Conservation (phyloP, 2,888 invertebrate species). For the Eustalomyia histrio region DNA sequence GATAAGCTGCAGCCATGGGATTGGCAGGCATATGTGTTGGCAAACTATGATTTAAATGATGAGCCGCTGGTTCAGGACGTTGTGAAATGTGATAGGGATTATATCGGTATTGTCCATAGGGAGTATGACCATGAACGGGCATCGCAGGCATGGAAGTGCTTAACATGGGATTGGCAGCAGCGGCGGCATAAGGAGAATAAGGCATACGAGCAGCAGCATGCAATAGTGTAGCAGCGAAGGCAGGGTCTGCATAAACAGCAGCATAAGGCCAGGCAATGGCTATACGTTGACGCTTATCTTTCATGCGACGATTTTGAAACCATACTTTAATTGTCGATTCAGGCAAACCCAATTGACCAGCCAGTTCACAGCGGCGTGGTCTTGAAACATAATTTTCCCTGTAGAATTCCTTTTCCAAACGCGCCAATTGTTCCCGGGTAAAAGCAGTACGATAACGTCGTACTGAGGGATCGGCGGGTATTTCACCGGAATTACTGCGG, state of each 20-base stretch:
- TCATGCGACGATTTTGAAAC: slow-evolving; percentile 84
- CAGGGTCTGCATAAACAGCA: slow-evolving; percentile 95
- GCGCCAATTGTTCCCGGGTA: slow-evolving; percentile 93
- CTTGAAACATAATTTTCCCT: slow-evolving; percentile 98
- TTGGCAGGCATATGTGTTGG: slow-evolving; percentile 66
- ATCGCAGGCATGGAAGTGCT: slow-evolving; percentile 80
- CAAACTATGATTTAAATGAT: slow-evolving; percentile 78
- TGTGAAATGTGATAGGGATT: slow-evolving; percentile 81
- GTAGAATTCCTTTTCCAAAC: slow-evolving; percentile 97
- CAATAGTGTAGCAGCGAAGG: slow-evolving; percentile 93
- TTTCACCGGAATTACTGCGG: slow-evolving; percentile 73
- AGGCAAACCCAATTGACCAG: slow-evolving; percentile 93
- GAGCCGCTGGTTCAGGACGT: slow-evolving; percentile 76
- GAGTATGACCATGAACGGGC: slow-evolving; percentile 80
- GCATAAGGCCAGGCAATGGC: slow-evolving; percentile 97
- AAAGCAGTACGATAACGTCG: slow-evolving; percentile 98
- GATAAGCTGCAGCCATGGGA: slow-evolving; percentile 74
- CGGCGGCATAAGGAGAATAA: slow-evolving; percentile 82
- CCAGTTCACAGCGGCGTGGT: slow-evolving; percentile 96
- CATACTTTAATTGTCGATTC: slow-evolving; percentile 99
- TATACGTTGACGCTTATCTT: slow-evolving; percentile 97
- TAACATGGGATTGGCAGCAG: slow-evolving; percentile 80
- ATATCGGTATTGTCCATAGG: slow-evolving; percentile 79
- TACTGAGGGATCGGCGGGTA: slow-evolving; percentile 83
- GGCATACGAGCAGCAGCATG: slow-evolving; percentile 91